Base-by-base conservation (phyloP, 1,140 invertebrate species). In the Camponotus vicinus region DNA sequence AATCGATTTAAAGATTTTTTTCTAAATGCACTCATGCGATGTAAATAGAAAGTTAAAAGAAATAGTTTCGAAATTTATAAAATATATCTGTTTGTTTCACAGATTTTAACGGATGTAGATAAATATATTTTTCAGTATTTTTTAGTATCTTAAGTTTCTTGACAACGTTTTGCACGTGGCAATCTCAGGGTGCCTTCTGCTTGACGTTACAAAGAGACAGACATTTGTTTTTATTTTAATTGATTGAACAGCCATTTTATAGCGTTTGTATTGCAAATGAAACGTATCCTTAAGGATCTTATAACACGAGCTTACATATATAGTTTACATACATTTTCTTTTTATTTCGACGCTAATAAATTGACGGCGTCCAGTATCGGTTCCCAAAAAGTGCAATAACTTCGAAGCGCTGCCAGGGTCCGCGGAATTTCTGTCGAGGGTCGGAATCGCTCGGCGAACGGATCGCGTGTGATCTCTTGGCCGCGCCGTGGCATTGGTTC, bases 401-500 rank as follows among this genome's bases (percentile, higher is more conserved):
- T 66, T 78, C 45, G 55, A 64, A 75, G 49, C 45, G 57, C 57
- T 49, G 18, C 64, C 40, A 27, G 42, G 37, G 42, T 45, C 55
- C 79, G 34, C 9, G 75, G 69, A 79, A 69, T 59, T 71, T 59
- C 59, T 45, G 71, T 87, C 75, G 70, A 49, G 57, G 69, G 63
- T 85, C 63, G 71, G 80, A 80, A 66, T 49, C 15, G 52, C 61
- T 21, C 77, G 86, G 76, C 83, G 76, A 80, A 85, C 32, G 34
- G 78, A 83, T 82, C 49, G n/a, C 66, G 37, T n/a, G 34, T 85
- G 70, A 80, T 84, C 59, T 52, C 59, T 80, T 52, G 49, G 70
- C 71, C 73, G 83, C 76, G 91, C 86, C 61, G 21, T 92, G 94
- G 92, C 93, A 93, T 91, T 95, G 94, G 94, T 94, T 94, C 93